phyloP scores from a whole-genome alignment of 2,113 vertebrate species.

The Spea multiplicata region DNA sequence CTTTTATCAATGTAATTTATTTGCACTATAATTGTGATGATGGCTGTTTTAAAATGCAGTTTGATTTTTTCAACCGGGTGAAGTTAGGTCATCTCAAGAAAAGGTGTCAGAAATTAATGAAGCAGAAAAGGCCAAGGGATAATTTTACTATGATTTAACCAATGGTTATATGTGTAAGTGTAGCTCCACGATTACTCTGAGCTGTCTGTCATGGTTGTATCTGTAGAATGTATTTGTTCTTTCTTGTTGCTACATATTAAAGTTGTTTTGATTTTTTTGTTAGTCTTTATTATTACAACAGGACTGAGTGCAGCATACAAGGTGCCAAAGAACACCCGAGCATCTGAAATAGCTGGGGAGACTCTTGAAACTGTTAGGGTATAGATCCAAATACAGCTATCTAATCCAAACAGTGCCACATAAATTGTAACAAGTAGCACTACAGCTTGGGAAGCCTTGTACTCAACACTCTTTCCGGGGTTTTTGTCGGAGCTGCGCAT shows the following conservation, averaged over 20 bases:
- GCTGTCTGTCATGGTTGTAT: neutral
- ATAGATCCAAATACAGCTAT: slow-evolving; percentile 45
- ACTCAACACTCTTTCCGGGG: slow-evolving; percentile 24
- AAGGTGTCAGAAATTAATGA: too few relatives aligned
- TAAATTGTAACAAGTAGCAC: slow-evolving; percentile 42
- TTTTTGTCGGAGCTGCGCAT: slow-evolving; percentile 39
- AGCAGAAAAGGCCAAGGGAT: too few relatives aligned
- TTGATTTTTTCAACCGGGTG: too few relatives aligned
- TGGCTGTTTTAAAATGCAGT: too few relatives aligned
- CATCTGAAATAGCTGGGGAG: slow-evolving; percentile 34
- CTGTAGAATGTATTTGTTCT: neutral
- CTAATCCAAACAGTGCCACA: slow-evolving; percentile 43
- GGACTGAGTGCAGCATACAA: slow-evolving; percentile 42
- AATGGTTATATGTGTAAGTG: neutral
- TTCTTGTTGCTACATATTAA: neutral
- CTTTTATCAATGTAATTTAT: too few relatives aligned
- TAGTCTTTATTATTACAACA: slow-evolving; percentile 39
- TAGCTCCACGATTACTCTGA: neutral
- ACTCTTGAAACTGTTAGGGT: slow-evolving; percentile 33
- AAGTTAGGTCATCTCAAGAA: too few relatives aligned
- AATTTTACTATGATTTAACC: too few relatives aligned
- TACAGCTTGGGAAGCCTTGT: slow-evolving; percentile 40
- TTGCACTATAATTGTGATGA: too few relatives aligned
- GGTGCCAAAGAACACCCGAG: slow-evolving; percentile 35
- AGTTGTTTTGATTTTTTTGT: slow-evolving; percentile 25